phyloP scores from a whole-genome alignment of 2,888 invertebrate genomes.

The Cephonodes hylas region DNA sequence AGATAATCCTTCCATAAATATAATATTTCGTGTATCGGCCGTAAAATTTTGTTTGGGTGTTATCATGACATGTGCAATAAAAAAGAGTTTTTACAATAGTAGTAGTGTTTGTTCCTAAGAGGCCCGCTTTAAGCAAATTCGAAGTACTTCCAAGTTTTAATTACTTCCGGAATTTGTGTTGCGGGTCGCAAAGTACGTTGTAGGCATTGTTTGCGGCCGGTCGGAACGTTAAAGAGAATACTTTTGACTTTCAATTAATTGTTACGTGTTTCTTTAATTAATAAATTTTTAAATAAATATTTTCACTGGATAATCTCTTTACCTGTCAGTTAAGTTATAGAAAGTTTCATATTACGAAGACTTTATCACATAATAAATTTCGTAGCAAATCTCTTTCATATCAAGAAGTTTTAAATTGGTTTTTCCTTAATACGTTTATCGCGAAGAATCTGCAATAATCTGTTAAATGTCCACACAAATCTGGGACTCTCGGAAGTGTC shows the following conservation, averaged over 20 bases:
- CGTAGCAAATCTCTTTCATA: neutral
- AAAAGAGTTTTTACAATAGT: neutral
- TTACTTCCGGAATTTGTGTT: slow-evolving; percentile 9
- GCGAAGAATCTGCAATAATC: neutral
- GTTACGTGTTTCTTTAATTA: neutral
- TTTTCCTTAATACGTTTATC: neutral
- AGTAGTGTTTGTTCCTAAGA: neutral
- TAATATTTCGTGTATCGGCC: neutral
- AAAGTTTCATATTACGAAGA: neutral
- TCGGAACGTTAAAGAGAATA: neutral
- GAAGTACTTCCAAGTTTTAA: slow-evolving; percentile 15
- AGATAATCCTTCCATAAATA: neutral
- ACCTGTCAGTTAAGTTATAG: neutral
- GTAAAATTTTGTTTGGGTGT: neutral
- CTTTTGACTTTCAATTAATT: neutral
- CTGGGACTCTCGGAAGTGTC: slow-evolving; percentile 20
- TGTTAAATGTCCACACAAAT: slow-evolving; percentile 6
- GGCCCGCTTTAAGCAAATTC: slow-evolving; percentile 2
- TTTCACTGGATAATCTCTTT: too few species aligned
- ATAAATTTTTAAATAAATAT: too few species aligned
- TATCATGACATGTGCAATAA: neutral
- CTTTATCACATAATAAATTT: neutral
- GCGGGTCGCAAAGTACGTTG: neutral
- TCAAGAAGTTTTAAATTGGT: neutral
- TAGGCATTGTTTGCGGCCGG: neutral